Base-by-base conservation (phyloP, 2,113 vertebrate genomes). In the Catharus fuscescens region DNA sequence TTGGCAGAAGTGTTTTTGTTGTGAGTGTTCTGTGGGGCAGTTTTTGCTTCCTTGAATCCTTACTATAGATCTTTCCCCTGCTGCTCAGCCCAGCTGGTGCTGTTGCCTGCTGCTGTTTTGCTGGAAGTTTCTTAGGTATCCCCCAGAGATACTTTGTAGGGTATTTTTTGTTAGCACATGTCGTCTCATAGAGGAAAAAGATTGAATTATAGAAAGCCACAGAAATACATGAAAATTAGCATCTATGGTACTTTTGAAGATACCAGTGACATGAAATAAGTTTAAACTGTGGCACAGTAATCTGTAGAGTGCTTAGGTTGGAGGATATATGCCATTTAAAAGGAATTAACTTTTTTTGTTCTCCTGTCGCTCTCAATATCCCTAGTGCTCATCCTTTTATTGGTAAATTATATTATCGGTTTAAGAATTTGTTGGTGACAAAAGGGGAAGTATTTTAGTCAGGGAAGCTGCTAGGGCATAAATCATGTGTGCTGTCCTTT, bases 371-470 rank as follows among this genome's bases (percentile, higher is more conserved):
- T 94, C 53, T 88, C 90, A 31, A 87, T 96, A 83, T 86, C 94
- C 52, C 85, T 14, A 6, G 66, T 84, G 53, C 62, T 67, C 23
- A 14, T 71, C 53, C 60, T 85, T 95, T 96, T 91, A 71, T 95
- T 94, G 80, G 71, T 92, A 71, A 95, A 93, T 79, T 93, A 76
- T 85, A 65, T 72, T 93, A 87, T 88, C 25, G 4, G 36, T 96
- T 97, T 95, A 86, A 95, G 84, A 95, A 92, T 97, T 96, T 95
- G 14, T 90, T 88, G 73, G 57, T 82, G 78, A 90, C 62, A 89
- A 88, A 96, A 73, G 65, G 86, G 82, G 73, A 96, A 89, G 83
- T 95, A 78, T 95, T 96, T 92, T 60, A 97, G 82, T 96, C 59
- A 57, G 78, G 93, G 69, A 69, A 96, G 90, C 92, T 96, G 85